These are phyloP conservation scores for Cephalotes varians DNA, from an alignment of 2,888 invertebrate genomes.

Conservation along the genomic window DNA sequence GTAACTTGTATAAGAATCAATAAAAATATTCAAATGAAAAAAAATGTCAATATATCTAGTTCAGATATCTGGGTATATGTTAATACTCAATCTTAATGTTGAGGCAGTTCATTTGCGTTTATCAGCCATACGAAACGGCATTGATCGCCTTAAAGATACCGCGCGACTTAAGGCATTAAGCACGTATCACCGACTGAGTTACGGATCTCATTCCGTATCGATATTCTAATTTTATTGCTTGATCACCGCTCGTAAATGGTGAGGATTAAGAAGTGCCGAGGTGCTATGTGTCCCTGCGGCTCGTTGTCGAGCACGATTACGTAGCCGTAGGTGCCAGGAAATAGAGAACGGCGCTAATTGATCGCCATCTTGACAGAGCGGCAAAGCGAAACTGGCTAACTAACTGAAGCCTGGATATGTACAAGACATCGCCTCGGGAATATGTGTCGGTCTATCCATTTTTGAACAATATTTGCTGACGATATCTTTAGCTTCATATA, in stretches of 20 bases:
- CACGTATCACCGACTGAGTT: constrained; percentile 61
- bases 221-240: constrained; percentile 63
- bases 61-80: constrained; percentile 17
- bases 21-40: constrained; percentile 3
- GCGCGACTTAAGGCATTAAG: constrained; percentile 27
- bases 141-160: constrained; percentile 66
- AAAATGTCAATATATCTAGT: not conserved
- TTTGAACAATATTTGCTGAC: not conserved
- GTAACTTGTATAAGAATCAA: not conserved
- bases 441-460: not conserved
- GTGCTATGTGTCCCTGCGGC: not conserved
- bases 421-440: constrained; percentile 4
- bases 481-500: not conserved
- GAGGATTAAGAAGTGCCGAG: constrained; percentile 57
- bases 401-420: constrained; percentile 6
- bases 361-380: constrained; percentile 50
- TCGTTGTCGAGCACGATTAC: constrained; percentile 52
- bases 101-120: constrained; percentile 58
- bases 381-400: constrained; percentile 48
- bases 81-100: not conserved
- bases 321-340: constrained; percentile 57
- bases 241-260: constrained; percentile 55
- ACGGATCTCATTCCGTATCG: constrained; percentile 59
- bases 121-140: constrained; percentile 57
- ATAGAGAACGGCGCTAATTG: constrained; percentile 32